Conservation (phyloP, 2,888 invertebrate species). For the Catocala fraxini region DNA sequence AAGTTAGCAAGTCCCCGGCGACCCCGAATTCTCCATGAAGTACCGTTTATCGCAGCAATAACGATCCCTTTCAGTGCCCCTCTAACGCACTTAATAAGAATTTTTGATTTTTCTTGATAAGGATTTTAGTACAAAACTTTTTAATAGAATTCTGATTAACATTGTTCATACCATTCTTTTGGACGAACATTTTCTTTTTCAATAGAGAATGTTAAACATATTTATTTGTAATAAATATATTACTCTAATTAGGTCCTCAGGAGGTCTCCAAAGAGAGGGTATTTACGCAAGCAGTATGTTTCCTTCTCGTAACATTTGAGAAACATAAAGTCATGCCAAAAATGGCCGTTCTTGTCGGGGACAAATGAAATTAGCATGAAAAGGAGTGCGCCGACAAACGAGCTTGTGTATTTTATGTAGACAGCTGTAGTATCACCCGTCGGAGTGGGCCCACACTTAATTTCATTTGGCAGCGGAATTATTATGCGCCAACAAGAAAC, state of each 20-base stretch:
- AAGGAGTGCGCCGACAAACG: constrained; percentile 61
- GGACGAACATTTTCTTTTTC: background rate
- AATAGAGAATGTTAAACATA: background rate
- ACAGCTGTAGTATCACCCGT: constrained; percentile 17
- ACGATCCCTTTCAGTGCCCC: constrained; percentile 37
- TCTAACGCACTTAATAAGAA: constrained; percentile 27
- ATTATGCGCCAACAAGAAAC: constrained; percentile 47
- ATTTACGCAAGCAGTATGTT: constrained; percentile 34
- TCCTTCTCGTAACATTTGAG: constrained; percentile 36
- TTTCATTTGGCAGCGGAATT: constrained; percentile 58
- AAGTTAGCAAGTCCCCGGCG: constrained; percentile 58
- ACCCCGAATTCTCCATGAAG: constrained; percentile 39
- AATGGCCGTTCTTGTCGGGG: constrained; percentile 44
- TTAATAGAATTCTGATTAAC: constrained; percentile 22
- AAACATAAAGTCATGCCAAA: constrained; percentile 49
- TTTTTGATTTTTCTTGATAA: constrained; percentile 30
- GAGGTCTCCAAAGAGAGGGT: constrained; percentile 20
- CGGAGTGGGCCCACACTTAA: constrained; percentile 45
- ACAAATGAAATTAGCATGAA: constrained; percentile 70
- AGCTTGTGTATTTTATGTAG: constrained; percentile 57
- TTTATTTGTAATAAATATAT: background rate
- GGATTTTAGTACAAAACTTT: constrained; percentile 34
- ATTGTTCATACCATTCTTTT: constrained; percentile 5
- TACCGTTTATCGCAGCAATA: constrained; percentile 53
- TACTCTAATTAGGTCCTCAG: background rate